phyloP scores from a whole-genome alignment of 1,140 invertebrate genomes.

The Tribolium madens region DNA sequence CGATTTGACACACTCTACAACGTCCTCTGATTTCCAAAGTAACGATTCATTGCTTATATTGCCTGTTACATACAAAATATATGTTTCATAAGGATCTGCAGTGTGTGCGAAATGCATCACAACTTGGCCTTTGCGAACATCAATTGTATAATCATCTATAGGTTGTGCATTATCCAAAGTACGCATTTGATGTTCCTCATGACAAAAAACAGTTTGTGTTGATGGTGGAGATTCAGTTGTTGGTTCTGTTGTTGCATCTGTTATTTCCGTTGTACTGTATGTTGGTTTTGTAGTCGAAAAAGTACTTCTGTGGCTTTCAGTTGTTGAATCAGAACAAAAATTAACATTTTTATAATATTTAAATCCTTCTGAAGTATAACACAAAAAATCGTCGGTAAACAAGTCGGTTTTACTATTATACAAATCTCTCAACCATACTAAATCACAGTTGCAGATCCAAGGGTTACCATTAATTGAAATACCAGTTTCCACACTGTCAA shows the following conservation, averaged over 20 bases:
- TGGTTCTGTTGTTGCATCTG: slow-evolving; percentile 27
- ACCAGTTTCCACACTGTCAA: background rate
- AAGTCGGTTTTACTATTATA: slow-evolving; percentile 1
- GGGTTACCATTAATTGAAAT: slow-evolving; percentile 19
- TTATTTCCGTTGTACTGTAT: background rate
- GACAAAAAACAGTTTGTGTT: background rate
- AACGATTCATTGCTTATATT: background rate
- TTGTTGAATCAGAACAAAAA: slow-evolving; percentile 22
- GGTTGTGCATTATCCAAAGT: background rate
- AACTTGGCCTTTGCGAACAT: background rate
- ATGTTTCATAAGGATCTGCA: background rate
- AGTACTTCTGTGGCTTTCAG: too few relatives aligned
- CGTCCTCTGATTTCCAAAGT: background rate
- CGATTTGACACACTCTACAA: too few relatives aligned
- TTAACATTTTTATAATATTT: background rate
- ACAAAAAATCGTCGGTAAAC: background rate
- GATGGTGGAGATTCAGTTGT: background rate
- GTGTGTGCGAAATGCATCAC: background rate
- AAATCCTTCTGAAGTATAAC: background rate
- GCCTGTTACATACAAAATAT: background rate
- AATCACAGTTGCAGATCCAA: slow-evolving; percentile 43
- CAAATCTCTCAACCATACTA: slow-evolving; percentile 47
- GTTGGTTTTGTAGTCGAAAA: too few relatives aligned
- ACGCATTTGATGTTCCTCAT: too few relatives aligned
- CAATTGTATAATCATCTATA: background rate